phyloP scores from a whole-genome alignment of 2,888 invertebrate species.

The Parasteatoda lunata region DNA sequence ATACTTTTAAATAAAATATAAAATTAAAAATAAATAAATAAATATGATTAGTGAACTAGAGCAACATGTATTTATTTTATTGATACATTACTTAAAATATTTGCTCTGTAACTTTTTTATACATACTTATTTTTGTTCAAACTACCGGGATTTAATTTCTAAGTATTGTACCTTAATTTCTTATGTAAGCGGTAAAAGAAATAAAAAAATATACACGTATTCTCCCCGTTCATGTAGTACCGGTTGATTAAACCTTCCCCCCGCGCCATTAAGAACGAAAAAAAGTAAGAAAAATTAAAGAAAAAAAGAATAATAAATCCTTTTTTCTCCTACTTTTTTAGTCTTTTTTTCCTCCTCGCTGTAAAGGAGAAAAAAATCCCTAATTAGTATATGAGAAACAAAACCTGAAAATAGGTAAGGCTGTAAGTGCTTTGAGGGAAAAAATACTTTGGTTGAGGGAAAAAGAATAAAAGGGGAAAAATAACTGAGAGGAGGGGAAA shows the following conservation, averaged over 20 bases:
- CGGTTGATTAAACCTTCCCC: constrained; percentile 55
- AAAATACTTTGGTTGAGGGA: constrained; percentile 21
- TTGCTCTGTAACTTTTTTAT: too few species aligned
- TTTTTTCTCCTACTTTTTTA: constrained; percentile 8
- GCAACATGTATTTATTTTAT: too few species aligned
- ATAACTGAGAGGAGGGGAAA: constrained; percentile 15
- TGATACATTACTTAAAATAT: too few species aligned
- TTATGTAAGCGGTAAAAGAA: neutral
- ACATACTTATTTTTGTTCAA: too few species aligned
- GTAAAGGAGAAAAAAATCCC: constrained; percentile 29
- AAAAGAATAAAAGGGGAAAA: constrained; percentile 1
- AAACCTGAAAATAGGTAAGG: constrained; percentile 27
- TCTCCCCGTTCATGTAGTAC: constrained; percentile 24
- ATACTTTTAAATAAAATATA: too few species aligned
- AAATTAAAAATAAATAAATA: too few species aligned
- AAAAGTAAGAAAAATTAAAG: constrained; percentile 1
- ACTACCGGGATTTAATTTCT: too few species aligned
- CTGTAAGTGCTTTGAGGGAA: constrained; percentile 13
- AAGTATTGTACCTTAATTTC: too few species aligned
- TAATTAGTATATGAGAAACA: constrained; percentile 61
- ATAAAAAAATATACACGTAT: constrained; percentile 13
- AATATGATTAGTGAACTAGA: too few species aligned
- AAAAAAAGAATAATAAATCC: constrained; percentile 8
- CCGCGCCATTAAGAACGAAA: constrained; percentile 48
- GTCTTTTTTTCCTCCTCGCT: constrained; percentile 22